phyloP scores from a whole-genome alignment of 2,888 invertebrate species.

The Darwinula stevensoni region DNA sequence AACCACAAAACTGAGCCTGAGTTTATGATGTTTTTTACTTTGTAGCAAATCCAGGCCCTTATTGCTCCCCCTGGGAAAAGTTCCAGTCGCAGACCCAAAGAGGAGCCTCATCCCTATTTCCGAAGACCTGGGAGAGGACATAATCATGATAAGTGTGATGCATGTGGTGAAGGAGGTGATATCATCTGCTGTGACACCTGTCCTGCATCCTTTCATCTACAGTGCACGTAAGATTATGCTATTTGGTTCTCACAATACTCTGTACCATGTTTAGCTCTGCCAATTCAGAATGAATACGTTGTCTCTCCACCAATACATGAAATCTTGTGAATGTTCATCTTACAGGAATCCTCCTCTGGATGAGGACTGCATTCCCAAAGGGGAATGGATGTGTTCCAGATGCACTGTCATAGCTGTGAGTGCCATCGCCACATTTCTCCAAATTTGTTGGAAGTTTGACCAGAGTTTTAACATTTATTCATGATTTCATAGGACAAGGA shows the following conservation, averaged over 20 bases:
- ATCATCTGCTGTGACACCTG: constrained; percentile 84
- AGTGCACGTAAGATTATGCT: constrained; percentile 87
- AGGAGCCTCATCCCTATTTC: constrained; percentile 44
- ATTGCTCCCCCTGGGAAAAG: constrained; percentile 63
- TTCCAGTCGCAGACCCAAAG: constrained; percentile 29
- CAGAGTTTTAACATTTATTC: too few species aligned
- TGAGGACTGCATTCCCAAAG: constrained; percentile 58
- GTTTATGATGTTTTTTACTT: too few species aligned
- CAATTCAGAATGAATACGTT: not conserved
- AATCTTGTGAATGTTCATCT: constrained; percentile 9
- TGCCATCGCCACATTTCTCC: not conserved
- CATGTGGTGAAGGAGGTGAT: constrained; percentile 79
- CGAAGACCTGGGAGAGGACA: constrained; percentile 45
- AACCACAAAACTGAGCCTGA: too few species aligned
- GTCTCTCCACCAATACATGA: not conserved
- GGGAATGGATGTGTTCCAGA: constrained; percentile 69
- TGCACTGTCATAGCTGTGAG: constrained; percentile 21
- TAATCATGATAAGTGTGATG: constrained; percentile 76
- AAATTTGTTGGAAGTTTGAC: not conserved
- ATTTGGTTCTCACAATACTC: too few species aligned
- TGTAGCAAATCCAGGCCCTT: constrained; percentile 58
- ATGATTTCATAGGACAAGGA: too few species aligned
- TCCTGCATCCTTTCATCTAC: constrained; percentile 77
- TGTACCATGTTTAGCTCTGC: not conserved
- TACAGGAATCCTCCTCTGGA: constrained; percentile 69